Conservation (phyloP, 2,113 vertebrate species). For the Microtus richardsoni region DNA sequence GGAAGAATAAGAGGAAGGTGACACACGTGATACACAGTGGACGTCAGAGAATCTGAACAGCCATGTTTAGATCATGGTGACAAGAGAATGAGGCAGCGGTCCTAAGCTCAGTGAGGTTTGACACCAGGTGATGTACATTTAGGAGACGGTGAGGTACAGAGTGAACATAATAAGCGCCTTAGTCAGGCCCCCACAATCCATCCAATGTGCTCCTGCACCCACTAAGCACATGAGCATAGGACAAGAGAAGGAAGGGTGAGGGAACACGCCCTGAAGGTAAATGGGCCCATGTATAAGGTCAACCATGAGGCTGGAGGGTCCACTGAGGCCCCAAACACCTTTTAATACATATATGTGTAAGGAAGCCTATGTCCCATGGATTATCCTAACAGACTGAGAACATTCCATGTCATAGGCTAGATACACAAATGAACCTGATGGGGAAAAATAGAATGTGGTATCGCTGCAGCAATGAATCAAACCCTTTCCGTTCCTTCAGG, state of each 20-base stretch:
- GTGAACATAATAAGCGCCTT: fast-evolving
- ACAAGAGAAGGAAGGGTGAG: background rate
- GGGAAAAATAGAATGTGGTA: fast-evolving
- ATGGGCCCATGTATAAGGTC: background rate
- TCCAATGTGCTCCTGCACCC: background rate
- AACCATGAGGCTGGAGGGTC: background rate
- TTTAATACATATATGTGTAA: fast-evolving
- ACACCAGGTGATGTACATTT: background rate
- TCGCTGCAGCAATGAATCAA: background rate
- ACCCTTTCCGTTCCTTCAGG: fast-evolving
- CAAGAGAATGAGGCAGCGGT: fast-evolving
- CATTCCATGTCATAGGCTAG: background rate
- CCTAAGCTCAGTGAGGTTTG: background rate
- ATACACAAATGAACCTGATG: background rate
- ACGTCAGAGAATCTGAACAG: fast-evolving
- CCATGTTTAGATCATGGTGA: fast-evolving
- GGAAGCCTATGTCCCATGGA: background rate
- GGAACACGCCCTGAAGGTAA: background rate
- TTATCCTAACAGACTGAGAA: too few relatives aligned
- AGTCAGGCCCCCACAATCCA: background rate
- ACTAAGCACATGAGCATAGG: fast-evolving
- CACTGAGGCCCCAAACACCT: background rate
- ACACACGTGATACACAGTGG: too few relatives aligned
- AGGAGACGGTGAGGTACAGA: background rate
- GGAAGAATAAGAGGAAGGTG: too few relatives aligned